Evolutionary conservation across 2,888 invertebrate genomes (phyloP).

Genomic region (Leptopilina myrica): DNA sequence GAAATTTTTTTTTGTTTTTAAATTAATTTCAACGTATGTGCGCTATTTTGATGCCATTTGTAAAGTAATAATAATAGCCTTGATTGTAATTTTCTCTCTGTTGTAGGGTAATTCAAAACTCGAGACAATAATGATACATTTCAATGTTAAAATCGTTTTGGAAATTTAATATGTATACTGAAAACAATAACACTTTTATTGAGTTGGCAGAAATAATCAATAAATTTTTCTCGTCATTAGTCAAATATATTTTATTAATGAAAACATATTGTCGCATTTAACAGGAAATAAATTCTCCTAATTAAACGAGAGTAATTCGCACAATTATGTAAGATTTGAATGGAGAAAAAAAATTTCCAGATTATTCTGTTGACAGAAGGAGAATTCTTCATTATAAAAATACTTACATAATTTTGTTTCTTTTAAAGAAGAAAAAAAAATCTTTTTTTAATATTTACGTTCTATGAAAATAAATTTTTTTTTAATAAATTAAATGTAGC

Average conservation of each 20-base stretch:
- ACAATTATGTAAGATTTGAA: no score
- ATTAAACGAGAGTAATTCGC: no score
- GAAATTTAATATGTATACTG: conserved; percentile 3
- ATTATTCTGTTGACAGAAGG: no score
- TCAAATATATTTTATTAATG: conserved; percentile 3
- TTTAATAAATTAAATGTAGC: background rate
- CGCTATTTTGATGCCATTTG: background rate
- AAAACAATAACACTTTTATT: conserved; percentile 4
- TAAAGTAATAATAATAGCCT: background rate
- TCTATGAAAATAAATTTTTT: background rate
- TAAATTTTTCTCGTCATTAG: background rate
- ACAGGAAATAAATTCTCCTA: background rate
- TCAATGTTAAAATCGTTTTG: background rate
- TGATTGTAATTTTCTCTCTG: background rate
- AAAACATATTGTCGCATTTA: background rate
- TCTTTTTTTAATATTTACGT: no score
- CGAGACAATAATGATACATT: background rate
- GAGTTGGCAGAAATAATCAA: conserved; percentile 1
- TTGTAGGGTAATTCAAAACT: background rate
- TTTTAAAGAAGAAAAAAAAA: no score
- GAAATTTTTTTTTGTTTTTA: no score
- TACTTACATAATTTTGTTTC: no score
- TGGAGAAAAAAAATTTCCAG: no score
- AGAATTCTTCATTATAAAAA: no score
- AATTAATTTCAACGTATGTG: no score